These are phyloP conservation scores for Allobates femoralis DNA, from an alignment of 2,797 vertebrate species.

Conservation along the genomic window DNA sequence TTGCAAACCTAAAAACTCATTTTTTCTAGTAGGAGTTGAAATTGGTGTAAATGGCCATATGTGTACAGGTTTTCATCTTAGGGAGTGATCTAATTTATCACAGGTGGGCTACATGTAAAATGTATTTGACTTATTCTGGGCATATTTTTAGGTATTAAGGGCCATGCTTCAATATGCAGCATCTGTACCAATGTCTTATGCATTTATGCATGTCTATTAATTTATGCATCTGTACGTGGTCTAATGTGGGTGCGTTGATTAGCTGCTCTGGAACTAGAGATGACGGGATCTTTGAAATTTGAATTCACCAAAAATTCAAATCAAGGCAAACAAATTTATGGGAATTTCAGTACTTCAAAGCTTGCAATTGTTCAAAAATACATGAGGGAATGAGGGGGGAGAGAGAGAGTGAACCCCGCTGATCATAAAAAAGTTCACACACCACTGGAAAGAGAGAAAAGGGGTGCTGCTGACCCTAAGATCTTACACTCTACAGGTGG, in stretches of 20 bases:
- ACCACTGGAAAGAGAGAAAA: too few relatives aligned
- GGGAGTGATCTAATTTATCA: not conserved
- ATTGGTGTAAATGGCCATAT: not conserved
- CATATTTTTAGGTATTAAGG: not conserved
- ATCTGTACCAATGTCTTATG: not conserved
- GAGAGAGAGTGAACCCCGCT: too few relatives aligned
- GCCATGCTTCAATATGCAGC: not conserved
- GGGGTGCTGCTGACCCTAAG: too few relatives aligned
- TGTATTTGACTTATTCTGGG: not conserved
- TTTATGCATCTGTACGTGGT: not conserved
- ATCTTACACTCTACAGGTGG: too few relatives aligned
- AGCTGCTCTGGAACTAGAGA: not conserved
- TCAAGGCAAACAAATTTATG: too few relatives aligned
- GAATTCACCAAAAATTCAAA: too few relatives aligned
- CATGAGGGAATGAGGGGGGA: too few relatives aligned
- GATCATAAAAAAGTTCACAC: too few relatives aligned
- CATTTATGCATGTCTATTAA: not conserved
- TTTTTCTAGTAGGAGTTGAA: not conserved
- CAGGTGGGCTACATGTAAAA: not conserved
- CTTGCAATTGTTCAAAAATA: too few relatives aligned
- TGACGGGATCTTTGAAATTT: too few relatives aligned
- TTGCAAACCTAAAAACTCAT: not conserved
- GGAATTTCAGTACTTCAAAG: too few relatives aligned
- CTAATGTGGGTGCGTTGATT: too few relatives aligned
- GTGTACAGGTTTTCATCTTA: not conserved